phyloP scores from a whole-genome alignment of 2,113 vertebrate species.

The Peromyscus polionotus region DNA sequence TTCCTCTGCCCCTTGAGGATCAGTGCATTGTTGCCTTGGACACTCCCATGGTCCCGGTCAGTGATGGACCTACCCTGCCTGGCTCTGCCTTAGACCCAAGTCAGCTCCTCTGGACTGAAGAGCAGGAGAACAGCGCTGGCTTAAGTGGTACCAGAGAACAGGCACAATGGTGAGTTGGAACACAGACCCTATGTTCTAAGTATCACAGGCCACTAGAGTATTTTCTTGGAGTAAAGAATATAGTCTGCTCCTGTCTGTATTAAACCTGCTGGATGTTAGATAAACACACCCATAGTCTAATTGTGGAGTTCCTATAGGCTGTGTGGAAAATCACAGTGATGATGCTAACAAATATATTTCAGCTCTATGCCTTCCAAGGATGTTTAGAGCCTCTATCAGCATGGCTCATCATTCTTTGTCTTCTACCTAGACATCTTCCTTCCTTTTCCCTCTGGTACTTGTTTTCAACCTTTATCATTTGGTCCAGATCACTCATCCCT shows the following conservation, averaged over 20 bases:
- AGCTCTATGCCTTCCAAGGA: neutral
- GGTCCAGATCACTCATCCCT: neutral
- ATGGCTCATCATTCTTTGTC: neutral
- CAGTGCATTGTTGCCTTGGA: constrained; percentile 59
- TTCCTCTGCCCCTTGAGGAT: constrained; percentile 66
- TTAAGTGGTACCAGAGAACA: constrained; percentile 76
- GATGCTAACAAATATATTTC: neutral
- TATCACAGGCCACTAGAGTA: neutral
- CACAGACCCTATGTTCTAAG: neutral
- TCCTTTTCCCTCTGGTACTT: neutral
- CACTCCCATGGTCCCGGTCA: constrained; percentile 64
- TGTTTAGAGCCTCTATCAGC: neutral
- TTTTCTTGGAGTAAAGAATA: neutral
- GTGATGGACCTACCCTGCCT: neutral
- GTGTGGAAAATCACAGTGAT: neutral
- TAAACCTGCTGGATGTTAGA: neutral
- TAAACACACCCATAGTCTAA: neutral
- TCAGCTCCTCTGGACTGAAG: constrained; percentile 77
- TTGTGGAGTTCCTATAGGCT: too few species aligned
- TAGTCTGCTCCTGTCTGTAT: neutral
- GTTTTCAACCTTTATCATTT: neutral
- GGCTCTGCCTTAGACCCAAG: constrained; percentile 73
- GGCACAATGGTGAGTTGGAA: constrained; percentile 82
- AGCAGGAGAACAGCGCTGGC: neutral
- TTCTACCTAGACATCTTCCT: neutral